A percentile compares a stretch with the other conserved stretches of the same genome.
phyloP scores from a whole-genome alignment of 2,888 invertebrate genomes.

The Endotricha flammealis region DNA sequence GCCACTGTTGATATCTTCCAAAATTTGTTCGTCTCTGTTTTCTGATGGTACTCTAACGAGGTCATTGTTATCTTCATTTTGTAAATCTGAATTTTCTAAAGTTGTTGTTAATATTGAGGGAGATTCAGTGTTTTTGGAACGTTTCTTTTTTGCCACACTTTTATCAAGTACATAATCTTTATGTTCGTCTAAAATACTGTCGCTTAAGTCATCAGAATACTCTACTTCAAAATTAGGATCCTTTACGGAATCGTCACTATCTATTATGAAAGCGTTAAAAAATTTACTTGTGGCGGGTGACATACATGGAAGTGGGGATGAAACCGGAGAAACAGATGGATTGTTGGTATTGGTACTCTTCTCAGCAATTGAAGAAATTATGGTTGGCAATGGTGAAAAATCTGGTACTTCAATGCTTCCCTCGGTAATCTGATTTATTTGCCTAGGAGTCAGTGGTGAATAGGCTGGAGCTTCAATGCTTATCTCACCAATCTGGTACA shows the following conservation, averaged over 20 bases:
- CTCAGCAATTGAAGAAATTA: background rate
- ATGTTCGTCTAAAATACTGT: too few relatives aligned
- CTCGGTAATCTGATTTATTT: background rate
- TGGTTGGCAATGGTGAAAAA: background rate
- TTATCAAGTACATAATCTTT: too few relatives aligned
- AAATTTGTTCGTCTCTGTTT: too few relatives aligned
- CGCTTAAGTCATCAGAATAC: too few relatives aligned
- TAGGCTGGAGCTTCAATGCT: conserved; percentile 1
- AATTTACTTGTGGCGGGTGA: background rate
- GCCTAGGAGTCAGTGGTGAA: background rate
- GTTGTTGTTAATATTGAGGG: too few relatives aligned
- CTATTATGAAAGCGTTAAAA: background rate
- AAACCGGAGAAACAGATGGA: background rate
- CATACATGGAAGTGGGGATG: background rate
- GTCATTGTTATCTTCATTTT: too few relatives aligned
- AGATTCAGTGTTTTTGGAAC: too few relatives aligned
- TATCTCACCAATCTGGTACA: conserved; percentile 1
- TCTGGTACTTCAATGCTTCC: background rate
- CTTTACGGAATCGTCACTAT: background rate
- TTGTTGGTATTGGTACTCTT: too few relatives aligned
- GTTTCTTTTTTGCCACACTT: too few relatives aligned
- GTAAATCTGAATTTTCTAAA: too few relatives aligned
- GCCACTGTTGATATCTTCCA: too few relatives aligned
- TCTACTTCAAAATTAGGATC: background rate
- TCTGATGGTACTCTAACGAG: too few relatives aligned